Evolutionary conservation across 2,888 invertebrate species (phyloP).

Genomic region (Monopis laevigella): DNA sequence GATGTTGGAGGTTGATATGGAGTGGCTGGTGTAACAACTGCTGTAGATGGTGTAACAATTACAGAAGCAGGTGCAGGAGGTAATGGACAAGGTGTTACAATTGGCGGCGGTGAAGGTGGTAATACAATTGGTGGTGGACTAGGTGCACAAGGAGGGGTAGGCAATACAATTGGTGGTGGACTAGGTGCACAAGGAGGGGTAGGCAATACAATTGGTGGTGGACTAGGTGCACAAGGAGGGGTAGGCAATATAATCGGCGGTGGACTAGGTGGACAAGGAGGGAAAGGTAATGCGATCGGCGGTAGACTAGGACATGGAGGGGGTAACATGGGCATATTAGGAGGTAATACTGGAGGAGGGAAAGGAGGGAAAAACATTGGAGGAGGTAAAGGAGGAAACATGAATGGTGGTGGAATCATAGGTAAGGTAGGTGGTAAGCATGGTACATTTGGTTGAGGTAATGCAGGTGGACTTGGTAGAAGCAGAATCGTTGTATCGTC

Average conservation of each 20-base stretch:
- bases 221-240: conserved; percentile 16
- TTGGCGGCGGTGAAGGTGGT: conserved; percentile 15
- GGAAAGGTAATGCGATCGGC: too few relatives aligned
- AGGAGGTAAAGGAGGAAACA: conserved; percentile 18
- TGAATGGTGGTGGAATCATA: conserved; percentile 23
- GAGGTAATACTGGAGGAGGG: conserved; percentile 23
- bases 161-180: conserved; percentile 18
- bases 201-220: conserved; percentile 20
- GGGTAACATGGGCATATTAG: conserved; percentile 19
- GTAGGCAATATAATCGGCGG: conserved; percentile 13
- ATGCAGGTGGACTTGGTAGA: not conserved
- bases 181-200: conserved; percentile 16
- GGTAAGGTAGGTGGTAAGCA: conserved; percentile 34
- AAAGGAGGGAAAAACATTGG: conserved; percentile 20
- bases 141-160: conserved; percentile 21
- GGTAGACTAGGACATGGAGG: conserved; percentile 14
- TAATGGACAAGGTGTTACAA: not conserved
- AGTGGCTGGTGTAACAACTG: not conserved
- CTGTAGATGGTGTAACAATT: not conserved
- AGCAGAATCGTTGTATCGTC: conserved; percentile 1
- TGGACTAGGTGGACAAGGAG: conserved; percentile 9
- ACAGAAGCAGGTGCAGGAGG: not conserved
- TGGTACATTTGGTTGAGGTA: conserved; percentile 25
- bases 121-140: conserved; percentile 16
- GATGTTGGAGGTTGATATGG: not conserved